phyloP scores from a whole-genome alignment of 1,140 invertebrate genomes.

The Maniola jurtina region DNA sequence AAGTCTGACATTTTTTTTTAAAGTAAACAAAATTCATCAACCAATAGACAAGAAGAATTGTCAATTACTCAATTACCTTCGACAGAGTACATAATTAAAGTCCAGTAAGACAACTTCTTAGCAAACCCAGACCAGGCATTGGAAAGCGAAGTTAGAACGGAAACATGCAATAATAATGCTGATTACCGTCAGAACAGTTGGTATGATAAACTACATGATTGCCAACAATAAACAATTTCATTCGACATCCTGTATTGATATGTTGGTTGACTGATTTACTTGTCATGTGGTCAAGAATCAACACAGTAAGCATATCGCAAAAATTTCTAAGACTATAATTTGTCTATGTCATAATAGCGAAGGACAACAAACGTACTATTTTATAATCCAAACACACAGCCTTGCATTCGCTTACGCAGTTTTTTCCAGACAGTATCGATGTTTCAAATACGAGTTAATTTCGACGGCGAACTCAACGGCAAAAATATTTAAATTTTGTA shows the following conservation, averaged over 20 bases:
- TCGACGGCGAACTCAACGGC: too few relatives aligned
- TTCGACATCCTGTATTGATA: conserved; percentile 34
- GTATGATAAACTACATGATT: conserved; percentile 38
- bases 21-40: background rate
- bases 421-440: too few relatives aligned
- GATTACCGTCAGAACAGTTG: conserved; percentile 36
- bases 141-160: conserved; percentile 35
- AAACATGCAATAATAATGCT: conserved; percentile 50
- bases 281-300: background rate
- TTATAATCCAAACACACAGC: too few relatives aligned
- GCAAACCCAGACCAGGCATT: conserved; percentile 17
- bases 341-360: too few relatives aligned
- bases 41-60: conserved; percentile 3
- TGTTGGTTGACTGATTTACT: conserved; percentile 9
- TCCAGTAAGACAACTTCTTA: conserved; percentile 11
- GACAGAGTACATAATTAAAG: conserved; percentile 11
- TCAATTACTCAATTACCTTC: conserved; percentile 7
- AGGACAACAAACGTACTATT: too few relatives aligned
- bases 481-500: too few relatives aligned
- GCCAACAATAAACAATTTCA: conserved; percentile 40
- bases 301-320: too few relatives aligned
- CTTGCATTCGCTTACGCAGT: too few relatives aligned
- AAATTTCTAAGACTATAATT: too few relatives aligned
- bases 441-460: too few relatives aligned
- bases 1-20: too few relatives aligned